These are phyloP conservation scores for Thripadectes ignobilis DNA, from an alignment of 2,797 vertebrate genomes.

Conservation along the genomic window DNA sequence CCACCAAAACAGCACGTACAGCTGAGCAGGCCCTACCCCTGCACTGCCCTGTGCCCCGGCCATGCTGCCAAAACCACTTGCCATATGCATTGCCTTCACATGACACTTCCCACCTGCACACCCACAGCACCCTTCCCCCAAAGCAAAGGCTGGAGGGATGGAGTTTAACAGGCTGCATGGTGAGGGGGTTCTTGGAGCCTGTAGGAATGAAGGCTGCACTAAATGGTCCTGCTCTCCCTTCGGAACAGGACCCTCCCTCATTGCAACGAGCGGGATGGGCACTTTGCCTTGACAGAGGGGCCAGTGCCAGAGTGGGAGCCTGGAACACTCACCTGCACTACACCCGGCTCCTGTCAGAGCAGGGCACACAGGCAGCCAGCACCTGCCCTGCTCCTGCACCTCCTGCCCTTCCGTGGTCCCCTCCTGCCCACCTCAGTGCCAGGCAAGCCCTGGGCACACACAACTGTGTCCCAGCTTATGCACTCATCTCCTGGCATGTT, in stretches of 20 bases:
- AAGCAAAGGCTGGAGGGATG: not conserved
- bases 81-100: accelerated
- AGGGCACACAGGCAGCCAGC: accelerated
- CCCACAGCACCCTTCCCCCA: not conserved
- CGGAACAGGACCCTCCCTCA: not conserved
- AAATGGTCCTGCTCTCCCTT: not conserved
- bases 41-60: not conserved
- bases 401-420: not conserved
- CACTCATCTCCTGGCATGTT: not conserved
- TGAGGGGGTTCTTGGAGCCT: accelerated
- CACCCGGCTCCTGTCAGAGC: not conserved
- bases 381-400: not conserved
- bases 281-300: not conserved
- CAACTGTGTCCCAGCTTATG: not conserved
- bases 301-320: not conserved
- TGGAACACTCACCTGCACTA: accelerated
- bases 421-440: not conserved
- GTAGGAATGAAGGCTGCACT: not conserved
- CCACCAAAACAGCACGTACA: not conserved
- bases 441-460: not conserved
- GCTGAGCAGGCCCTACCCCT: not conserved
- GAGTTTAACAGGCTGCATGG: not conserved
- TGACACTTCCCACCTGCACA: not conserved
- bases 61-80: not conserved
- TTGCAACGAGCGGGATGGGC: not conserved